Conservation (phyloP, 1,140 invertebrate species). For the Ladona fulva region DNA sequence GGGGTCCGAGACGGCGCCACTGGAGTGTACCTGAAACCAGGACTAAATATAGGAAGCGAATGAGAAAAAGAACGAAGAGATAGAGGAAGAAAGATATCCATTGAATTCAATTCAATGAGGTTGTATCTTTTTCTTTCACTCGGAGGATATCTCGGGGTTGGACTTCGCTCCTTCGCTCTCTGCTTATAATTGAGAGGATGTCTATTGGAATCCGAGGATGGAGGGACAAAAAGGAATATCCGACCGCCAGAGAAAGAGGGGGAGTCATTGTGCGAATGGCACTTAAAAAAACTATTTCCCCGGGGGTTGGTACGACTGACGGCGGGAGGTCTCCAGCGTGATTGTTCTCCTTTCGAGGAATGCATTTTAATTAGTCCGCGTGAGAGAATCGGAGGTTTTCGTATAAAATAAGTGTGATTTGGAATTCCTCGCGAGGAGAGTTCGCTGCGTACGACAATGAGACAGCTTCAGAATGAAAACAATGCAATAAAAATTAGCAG, state of each 20-base stretch:
- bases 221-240: neutral
- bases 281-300: neutral
- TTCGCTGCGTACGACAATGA: too few species aligned
- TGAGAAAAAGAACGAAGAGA: neutral
- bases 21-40: neutral
- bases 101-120: too few species aligned
- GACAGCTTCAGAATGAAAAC: too few species aligned
- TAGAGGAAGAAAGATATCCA: neutral
- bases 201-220: neutral
- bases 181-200: neutral
- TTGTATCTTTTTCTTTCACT: too few species aligned
- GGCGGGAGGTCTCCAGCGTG: neutral
- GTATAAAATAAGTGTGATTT: too few species aligned
- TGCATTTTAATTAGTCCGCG: conserved; percentile 2
- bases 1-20: neutral
- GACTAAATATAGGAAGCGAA: neutral
- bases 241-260: neutral
- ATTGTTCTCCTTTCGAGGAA: neutral
- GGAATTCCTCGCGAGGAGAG: too few species aligned
- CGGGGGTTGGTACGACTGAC: neutral
- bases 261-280: neutral
- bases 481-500: too few species aligned
- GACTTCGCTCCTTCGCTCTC: too few species aligned
- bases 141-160: too few species aligned
- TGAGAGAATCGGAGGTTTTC: neutral